Conservation (phyloP, 2,113 vertebrate species). For the Cinclus mexicanus region DNA sequence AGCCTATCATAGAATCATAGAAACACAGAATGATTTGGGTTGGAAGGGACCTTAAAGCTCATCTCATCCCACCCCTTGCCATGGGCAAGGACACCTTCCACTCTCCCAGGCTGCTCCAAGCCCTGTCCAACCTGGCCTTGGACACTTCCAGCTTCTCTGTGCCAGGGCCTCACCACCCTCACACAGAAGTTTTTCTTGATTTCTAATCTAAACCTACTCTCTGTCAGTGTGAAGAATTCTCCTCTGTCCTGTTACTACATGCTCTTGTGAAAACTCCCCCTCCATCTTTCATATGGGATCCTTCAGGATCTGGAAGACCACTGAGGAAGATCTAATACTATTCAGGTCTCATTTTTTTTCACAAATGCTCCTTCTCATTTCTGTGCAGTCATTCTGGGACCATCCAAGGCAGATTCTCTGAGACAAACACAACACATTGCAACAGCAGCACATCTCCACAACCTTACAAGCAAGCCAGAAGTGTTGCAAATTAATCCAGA, state of each 20-base stretch:
- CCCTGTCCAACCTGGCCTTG: rapidly evolving
- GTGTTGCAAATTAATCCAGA: neutral
- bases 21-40: neutral
- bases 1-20: neutral
- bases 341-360: neutral
- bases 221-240: neutral
- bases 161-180: neutral
- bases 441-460: neutral
- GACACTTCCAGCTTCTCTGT: neutral
- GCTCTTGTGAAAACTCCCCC: neutral
- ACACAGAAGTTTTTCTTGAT: neutral
- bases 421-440: neutral
- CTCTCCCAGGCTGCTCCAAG: neutral
- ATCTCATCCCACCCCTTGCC: neutral
- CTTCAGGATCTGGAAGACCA: neutral
- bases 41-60: neutral
- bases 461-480: neutral
- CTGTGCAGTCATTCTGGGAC: neutral
- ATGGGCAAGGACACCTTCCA: neutral
- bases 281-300: neutral
- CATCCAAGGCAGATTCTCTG: neutral
- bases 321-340: neutral
- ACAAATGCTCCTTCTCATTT: neutral
- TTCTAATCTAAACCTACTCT: neutral
- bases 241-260: neutral